Conservation (phyloP, 2,888 invertebrate species). For the Cataglyphis rosenhaueri region DNA sequence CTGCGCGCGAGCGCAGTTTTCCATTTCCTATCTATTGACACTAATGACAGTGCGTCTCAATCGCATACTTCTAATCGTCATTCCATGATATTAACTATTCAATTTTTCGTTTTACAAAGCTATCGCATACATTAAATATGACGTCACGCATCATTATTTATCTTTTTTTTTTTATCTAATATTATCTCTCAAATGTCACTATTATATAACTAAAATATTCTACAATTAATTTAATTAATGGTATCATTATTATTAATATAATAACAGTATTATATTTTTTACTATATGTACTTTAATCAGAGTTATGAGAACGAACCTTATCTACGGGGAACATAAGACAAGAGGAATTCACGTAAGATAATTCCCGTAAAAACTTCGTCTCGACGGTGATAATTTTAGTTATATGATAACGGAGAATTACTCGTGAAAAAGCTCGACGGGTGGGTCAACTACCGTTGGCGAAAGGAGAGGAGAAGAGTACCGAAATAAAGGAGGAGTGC, state of each 20-base stretch:
- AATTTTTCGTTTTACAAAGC: neutral
- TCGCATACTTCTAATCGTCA: slow-evolving; percentile 35
- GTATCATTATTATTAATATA: neutral
- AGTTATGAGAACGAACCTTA: neutral
- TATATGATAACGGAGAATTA: slow-evolving; percentile 34
- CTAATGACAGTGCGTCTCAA: slow-evolving; percentile 23
- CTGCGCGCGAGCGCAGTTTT: slow-evolving; percentile 30
- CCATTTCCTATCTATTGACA: slow-evolving; percentile 43
- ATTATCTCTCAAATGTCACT: neutral
- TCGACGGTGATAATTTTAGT: slow-evolving; percentile 20
- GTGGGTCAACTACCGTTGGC: slow-evolving; percentile 10
- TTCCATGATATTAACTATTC: slow-evolving; percentile 9
- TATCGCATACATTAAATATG: neutral
- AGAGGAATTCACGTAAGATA: slow-evolving; percentile 9
- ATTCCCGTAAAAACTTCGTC: slow-evolving; percentile 12
- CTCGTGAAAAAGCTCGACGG: slow-evolving; percentile 4
- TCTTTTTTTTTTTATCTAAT: neutral
- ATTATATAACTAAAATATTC: neutral
- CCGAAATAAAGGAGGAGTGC: slow-evolving; percentile 36
- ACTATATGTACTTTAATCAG: neutral
- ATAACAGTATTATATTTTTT: neutral
- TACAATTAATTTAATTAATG: neutral
- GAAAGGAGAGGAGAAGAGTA: neutral
- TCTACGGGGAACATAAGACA: neutral
- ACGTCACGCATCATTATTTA: neutral